Conservation (phyloP, 2,113 vertebrate genomes). For the Loxodonta africana region DNA sequence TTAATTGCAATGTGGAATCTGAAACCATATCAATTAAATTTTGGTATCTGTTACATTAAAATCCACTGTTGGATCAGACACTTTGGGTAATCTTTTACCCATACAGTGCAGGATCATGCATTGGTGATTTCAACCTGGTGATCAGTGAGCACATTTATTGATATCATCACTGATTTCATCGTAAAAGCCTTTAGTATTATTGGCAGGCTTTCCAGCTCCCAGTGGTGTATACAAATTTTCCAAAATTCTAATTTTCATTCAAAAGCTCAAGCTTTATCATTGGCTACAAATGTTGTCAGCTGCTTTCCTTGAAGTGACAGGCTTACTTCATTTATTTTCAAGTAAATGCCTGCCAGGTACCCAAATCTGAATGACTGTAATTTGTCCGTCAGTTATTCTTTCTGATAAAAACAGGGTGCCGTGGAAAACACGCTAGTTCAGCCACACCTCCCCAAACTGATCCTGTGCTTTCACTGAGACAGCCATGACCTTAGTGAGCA, state of each 20-base stretch:
- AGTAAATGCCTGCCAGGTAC: background rate
- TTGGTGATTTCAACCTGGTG: background rate
- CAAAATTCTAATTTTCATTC: no score
- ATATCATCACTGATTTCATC: background rate
- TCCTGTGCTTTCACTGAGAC: fast-evolving
- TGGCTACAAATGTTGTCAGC: no score
- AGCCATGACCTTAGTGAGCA: background rate
- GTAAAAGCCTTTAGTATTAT: background rate
- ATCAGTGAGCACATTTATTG: background rate
- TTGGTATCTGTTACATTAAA: background rate
- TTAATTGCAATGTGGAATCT: background rate
- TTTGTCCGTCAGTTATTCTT: background rate
- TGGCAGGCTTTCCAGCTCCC: background rate
- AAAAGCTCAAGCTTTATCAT: no score
- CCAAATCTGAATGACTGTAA: background rate
- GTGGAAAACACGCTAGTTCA: no score
- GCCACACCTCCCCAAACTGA: background rate
- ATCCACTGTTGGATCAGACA: background rate
- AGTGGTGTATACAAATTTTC: background rate
- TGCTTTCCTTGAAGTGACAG: no score
- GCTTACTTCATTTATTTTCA: background rate
- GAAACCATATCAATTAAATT: background rate
- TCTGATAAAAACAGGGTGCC: no score
- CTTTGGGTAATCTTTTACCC: background rate
- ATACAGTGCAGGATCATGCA: fast-evolving